Conservation (phyloP, 2,888 invertebrate species). For the Tigriopus californicus region DNA sequence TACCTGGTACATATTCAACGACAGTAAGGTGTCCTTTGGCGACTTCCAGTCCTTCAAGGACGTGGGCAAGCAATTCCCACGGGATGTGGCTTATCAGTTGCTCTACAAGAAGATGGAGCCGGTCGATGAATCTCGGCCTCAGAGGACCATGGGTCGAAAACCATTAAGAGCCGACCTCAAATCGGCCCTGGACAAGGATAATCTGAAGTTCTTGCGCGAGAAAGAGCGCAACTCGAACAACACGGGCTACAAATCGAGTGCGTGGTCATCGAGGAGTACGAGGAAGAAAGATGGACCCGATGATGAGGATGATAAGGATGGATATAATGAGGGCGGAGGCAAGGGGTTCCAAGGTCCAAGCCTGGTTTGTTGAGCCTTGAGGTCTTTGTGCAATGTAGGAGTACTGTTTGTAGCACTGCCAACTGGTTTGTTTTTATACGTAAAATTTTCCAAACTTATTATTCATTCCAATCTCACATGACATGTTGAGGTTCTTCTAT, state of each 20-base stretch:
- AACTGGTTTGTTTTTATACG: neutral
- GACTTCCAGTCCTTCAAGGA: conserved; percentile 23
- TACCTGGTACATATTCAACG: conserved; percentile 62
- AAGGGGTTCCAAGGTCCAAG: neutral
- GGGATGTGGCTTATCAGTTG: conserved; percentile 63
- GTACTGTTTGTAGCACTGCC: neutral
- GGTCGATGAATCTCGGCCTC: conserved; percentile 20
- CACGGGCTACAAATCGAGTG: no score
- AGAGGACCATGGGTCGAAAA: conserved; percentile 11
- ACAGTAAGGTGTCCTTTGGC: conserved; percentile 39
- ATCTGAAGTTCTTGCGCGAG: neutral
- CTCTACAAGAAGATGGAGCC: conserved; percentile 38
- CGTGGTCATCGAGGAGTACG: neutral
- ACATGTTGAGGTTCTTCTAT: no score
- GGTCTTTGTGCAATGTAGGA: neutral
- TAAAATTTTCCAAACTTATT: neutral
- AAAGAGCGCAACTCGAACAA: neutral
- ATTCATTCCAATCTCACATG: no score
- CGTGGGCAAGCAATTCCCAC: conserved; percentile 26
- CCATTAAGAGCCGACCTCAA: conserved; percentile 14
- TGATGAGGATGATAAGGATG: conserved; percentile 6
- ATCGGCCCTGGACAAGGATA: conserved; percentile 2
- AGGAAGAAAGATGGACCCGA: neutral
- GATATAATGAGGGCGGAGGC: neutral
- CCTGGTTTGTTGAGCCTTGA: neutral